A percentile compares a stretch with the other conserved stretches of the same genome.
Evolutionary conservation across 1,140 invertebrate species (phyloP).

Genomic region (Cherax destructor): DNA sequence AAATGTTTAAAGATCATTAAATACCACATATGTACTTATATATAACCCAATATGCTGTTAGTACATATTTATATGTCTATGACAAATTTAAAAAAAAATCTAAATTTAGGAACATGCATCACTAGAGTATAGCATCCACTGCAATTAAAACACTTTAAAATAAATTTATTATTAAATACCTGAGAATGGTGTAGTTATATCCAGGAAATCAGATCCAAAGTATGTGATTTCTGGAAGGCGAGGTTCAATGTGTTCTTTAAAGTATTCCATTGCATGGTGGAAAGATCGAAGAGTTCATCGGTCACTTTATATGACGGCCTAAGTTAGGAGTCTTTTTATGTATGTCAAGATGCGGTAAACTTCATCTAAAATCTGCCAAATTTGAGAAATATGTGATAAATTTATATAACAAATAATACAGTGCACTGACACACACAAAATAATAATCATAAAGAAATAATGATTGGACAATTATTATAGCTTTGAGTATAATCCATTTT

Average conservation of each 20-base stretch:
- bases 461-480: no score
- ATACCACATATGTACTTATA: no score
- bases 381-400: background rate
- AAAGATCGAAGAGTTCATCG: constrained; percentile 93
- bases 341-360: constrained; percentile 88
- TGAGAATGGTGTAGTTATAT: constrained; percentile 76
- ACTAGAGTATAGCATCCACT: no score
- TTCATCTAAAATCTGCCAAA: constrained; percentile 81
- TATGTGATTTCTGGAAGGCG: constrained; percentile 90
- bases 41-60: no score
- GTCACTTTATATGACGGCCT: constrained; percentile 89
- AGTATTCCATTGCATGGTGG: constrained; percentile 95
- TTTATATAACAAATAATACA: background rate
- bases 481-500: no score
- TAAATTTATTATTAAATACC: constrained; percentile 20
- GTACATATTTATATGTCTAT: no score
- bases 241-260: constrained; percentile 92
- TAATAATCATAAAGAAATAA: no score
- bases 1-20: no score
- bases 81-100: no score
- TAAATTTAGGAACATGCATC: no score
- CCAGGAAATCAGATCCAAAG: constrained; percentile 88
- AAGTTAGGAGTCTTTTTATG: constrained; percentile 85
- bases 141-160: no score
- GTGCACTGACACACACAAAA: background rate